Conservation (phyloP, 2,113 vertebrate genomes). For the Patagioenas fasciata region DNA sequence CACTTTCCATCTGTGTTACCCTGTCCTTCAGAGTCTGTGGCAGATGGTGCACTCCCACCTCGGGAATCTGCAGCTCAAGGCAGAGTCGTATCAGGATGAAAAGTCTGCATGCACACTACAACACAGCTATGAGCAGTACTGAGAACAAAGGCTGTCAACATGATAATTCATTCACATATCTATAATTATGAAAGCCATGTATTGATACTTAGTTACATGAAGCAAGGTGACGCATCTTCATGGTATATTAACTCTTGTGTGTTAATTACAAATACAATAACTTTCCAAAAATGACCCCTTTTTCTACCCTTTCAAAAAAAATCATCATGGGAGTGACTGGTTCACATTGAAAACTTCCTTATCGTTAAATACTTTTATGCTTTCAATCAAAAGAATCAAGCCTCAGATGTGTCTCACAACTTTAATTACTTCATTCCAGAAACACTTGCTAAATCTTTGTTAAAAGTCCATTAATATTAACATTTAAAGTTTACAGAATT, state of each 20-base stretch:
- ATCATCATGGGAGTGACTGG: neutral
- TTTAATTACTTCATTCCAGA: neutral
- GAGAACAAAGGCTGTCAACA: neutral
- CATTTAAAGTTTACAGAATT: neutral
- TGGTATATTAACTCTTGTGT: neutral
- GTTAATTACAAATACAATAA: neutral
- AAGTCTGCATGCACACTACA: neutral
- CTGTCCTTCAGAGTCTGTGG: neutral
- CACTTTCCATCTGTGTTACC: neutral
- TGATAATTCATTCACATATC: neutral
- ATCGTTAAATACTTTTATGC: neutral
- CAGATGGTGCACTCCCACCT: neutral
- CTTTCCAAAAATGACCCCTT: neutral
- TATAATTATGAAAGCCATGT: neutral
- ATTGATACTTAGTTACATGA: neutral
- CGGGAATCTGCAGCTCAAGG: neutral
- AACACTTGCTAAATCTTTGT: neutral
- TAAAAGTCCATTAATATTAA: neutral
- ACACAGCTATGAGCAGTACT: neutral
- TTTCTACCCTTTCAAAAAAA: neutral
- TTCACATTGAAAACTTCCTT: neutral
- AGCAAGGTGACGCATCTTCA: neutral
- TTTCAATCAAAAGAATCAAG: neutral
- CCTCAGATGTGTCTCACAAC: neutral
- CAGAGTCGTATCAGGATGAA: neutral